These are phyloP conservation scores for Eleutherodactylus coqui DNA, from an alignment of 2,797 vertebrate genomes.

Conservation along the genomic window DNA sequence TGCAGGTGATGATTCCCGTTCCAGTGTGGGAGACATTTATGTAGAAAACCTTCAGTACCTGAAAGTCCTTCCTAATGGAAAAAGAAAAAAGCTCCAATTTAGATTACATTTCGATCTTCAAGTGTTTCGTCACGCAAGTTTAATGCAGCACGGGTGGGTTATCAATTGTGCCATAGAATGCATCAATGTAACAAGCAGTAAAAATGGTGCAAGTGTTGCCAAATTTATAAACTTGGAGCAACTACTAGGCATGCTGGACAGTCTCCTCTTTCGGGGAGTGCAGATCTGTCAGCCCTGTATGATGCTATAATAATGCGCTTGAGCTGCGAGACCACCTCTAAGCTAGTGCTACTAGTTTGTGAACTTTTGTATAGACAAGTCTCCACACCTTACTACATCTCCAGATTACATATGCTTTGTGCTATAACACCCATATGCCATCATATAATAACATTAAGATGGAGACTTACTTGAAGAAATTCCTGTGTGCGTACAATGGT, in stretches of 20 bases:
- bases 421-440: no score
- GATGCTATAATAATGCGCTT: no score
- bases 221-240: background rate
- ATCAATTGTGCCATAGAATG: background rate
- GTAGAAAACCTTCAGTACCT: slow-evolving; percentile 88
- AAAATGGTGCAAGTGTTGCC: background rate
- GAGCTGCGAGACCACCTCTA: no score
- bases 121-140: no score
- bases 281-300: no score
- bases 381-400: no score
- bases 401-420: no score
- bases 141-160: background rate
- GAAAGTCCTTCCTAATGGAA: slow-evolving; percentile 87
- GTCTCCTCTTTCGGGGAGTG: no score
- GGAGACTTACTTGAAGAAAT: slow-evolving; percentile 87
- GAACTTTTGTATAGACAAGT: no score
- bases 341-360: no score
- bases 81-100: background rate
- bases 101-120: no score
- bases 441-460: no score
- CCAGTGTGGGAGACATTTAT: slow-evolving; percentile 89
- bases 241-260: background rate
- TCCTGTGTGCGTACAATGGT: slow-evolving; percentile 80
- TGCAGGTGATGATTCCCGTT: slow-evolving; percentile 86
- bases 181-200: background rate